A percentile compares a stretch with the other conserved stretches of the same genome.
These are phyloP conservation scores for Poeciliopsis turrubarensis DNA, from an alignment of 2,113 vertebrate genomes.

Conservation along the genomic window DNA sequence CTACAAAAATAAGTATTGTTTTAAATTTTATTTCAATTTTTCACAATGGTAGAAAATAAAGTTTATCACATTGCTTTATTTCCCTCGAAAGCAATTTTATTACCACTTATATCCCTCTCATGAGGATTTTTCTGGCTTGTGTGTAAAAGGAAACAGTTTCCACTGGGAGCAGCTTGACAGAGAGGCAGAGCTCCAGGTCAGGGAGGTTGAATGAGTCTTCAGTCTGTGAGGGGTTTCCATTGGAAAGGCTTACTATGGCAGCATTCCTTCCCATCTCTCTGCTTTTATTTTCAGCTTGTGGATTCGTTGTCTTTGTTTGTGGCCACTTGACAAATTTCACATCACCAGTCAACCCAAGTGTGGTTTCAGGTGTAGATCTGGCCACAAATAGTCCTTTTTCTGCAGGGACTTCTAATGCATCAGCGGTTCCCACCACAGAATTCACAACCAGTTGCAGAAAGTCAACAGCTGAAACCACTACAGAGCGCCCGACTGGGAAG, in stretches of 20 bases:
- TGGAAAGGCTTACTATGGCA: constrained; percentile 40
- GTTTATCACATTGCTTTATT: too few relatives aligned
- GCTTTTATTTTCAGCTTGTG: constrained; percentile 27
- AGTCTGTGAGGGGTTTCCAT: constrained; percentile 19
- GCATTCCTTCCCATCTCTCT: constrained; percentile 19
- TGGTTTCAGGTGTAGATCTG: neutral
- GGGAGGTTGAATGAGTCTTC: constrained; percentile 37
- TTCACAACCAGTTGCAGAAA: constrained; percentile 2
- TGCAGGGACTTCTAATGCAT: constrained; percentile 18
- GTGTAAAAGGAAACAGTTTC: constrained; percentile 26
- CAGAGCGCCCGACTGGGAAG: constrained; percentile 30
- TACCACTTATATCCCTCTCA: neutral
- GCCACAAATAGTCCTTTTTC: constrained; percentile 13
- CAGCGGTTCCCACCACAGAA: constrained; percentile 25
- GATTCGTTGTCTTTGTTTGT: neutral
- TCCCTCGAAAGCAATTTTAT: too few relatives aligned
- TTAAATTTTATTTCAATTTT: too few relatives aligned
- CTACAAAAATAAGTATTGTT: too few relatives aligned
- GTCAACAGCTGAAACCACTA: constrained; percentile 18
- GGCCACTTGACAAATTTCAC: neutral
- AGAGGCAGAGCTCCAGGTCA: constrained; percentile 12
- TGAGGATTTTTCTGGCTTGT: constrained; percentile 21
- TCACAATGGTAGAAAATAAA: too few relatives aligned
- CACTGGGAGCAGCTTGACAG: neutral
- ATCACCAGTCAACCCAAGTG: neutral